Percentiles rank a stretch among this genome's conserved stretches.
Evolutionary conservation across 2,888 invertebrate genomes (phyloP).

Genomic region (Fragum whitleyi): DNA sequence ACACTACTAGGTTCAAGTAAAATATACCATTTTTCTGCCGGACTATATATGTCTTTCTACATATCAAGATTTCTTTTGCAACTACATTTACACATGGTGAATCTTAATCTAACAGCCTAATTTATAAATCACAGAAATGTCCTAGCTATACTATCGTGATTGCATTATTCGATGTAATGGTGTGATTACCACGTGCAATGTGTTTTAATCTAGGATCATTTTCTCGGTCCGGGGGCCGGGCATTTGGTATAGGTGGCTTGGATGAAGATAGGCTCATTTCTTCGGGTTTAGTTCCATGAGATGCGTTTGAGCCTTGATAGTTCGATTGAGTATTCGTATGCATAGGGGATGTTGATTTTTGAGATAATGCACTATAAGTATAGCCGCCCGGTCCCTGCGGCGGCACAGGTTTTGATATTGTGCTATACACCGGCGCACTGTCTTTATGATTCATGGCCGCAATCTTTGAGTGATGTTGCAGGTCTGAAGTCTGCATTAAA

Average conservation of each 20-base stretch:
- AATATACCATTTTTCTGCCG: too few relatives aligned
- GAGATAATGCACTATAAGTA: conserved; percentile 78
- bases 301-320: conserved; percentile 6
- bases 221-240: conserved; percentile 48
- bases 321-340: conserved; percentile 64
- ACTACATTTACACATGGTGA: too few relatives aligned
- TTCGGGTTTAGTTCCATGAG: conserved; percentile 27
- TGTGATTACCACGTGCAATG: conserved; percentile 63
- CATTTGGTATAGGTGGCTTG: conserved; percentile 19
- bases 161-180: conserved; percentile 74
- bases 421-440: conserved; percentile 57
- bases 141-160: conserved; percentile 77
- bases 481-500: conserved; percentile 44
- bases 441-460: conserved; percentile 57
- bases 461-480: conserved; percentile 29
- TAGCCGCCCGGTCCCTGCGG: conserved; percentile 67
- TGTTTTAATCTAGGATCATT: conserved; percentile 53
- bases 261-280: conserved; percentile 32
- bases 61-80: neutral
- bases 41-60: too few relatives aligned
- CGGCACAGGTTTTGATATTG: conserved; percentile 66
- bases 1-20: too few relatives aligned
- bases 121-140: neutral
- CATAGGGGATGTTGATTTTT: conserved; percentile 77
- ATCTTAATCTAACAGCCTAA: neutral